phyloP scores from a whole-genome alignment of 2,888 invertebrate species.

The Hydrotaea cyrtoneurina region DNA sequence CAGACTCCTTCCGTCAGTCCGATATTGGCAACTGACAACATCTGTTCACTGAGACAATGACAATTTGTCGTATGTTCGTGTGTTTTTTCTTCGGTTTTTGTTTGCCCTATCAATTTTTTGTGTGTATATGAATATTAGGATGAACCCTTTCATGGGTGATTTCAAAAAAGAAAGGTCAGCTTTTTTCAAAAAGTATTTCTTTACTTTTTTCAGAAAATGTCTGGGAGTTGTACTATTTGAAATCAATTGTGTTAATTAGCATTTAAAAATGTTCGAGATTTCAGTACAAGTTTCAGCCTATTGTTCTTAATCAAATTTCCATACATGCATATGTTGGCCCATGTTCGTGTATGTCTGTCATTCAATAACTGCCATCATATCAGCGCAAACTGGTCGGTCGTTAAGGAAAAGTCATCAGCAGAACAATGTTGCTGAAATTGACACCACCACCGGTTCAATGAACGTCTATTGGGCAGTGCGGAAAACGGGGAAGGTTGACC shows the following conservation, averaged over 20 bases:
- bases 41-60: neutral
- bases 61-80: neutral
- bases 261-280: no score
- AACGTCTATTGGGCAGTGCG: constrained; percentile 30
- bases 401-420: constrained; percentile 46
- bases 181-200: no score
- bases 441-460: constrained; percentile 52
- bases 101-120: neutral
- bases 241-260: no score
- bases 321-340: neutral
- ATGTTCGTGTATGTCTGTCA: neutral
- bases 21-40: constrained; percentile 1
- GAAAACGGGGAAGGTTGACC: neutral
- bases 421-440: constrained; percentile 43
- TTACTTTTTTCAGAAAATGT: no score
- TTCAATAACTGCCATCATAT: constrained; percentile 6
- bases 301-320: neutral
- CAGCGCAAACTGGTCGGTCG: constrained; percentile 18
- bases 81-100: neutral
- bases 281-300: no score
- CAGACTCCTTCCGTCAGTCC: neutral
- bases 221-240: no score
- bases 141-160: neutral
- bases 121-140: neutral
- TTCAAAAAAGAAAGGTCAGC: no score